A percentile compares a stretch with the other conserved stretches of the same genome.
phyloP scores from a whole-genome alignment of 2,797 vertebrate species.

The Epinephelus malabaricus region DNA sequence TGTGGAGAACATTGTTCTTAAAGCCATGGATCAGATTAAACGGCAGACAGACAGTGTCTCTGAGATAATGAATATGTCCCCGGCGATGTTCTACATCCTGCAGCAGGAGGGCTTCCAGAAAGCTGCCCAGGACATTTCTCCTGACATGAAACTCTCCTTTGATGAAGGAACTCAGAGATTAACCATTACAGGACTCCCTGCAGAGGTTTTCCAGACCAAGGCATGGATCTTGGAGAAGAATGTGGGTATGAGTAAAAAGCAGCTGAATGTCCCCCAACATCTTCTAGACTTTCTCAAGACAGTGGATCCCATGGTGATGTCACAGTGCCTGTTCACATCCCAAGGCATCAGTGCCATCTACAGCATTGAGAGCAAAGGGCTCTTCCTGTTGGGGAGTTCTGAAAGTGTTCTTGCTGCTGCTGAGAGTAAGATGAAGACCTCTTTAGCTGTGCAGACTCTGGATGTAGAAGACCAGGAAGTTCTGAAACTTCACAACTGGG shows the following conservation, averaged over 20 bases:
- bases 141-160: slow-evolving; percentile 80
- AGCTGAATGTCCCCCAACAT: slow-evolving; percentile 57
- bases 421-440: slow-evolving; percentile 75
- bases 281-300: slow-evolving; percentile 84
- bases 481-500: slow-evolving; percentile 81
- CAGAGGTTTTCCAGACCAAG: slow-evolving; percentile 83
- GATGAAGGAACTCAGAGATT: slow-evolving; percentile 65
- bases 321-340: slow-evolving; percentile 82
- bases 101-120: slow-evolving; percentile 74
- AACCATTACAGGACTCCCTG: slow-evolving; percentile 79
- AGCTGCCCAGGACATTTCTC: slow-evolving; percentile 57
- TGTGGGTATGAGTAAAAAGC: slow-evolving; percentile 31
- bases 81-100: slow-evolving; percentile 82
- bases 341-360: slow-evolving; percentile 83
- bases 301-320: slow-evolving; percentile 78
- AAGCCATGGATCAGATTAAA: slow-evolving; percentile 70
- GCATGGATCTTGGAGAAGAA: slow-evolving; percentile 77
- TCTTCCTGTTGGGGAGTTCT: slow-evolving; percentile 80
- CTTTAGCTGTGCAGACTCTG: slow-evolving; percentile 70
- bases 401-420: slow-evolving; percentile 77
- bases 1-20: slow-evolving; percentile 74
- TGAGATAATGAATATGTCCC: slow-evolving; percentile 69
- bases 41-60: slow-evolving; percentile 78
- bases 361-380: slow-evolving; percentile 63
- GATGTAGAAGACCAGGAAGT: slow-evolving; percentile 77